These are phyloP conservation scores for Sphenopsis melanotis DNA, from an alignment of 2,797 vertebrate species.

Conservation along the genomic window DNA sequence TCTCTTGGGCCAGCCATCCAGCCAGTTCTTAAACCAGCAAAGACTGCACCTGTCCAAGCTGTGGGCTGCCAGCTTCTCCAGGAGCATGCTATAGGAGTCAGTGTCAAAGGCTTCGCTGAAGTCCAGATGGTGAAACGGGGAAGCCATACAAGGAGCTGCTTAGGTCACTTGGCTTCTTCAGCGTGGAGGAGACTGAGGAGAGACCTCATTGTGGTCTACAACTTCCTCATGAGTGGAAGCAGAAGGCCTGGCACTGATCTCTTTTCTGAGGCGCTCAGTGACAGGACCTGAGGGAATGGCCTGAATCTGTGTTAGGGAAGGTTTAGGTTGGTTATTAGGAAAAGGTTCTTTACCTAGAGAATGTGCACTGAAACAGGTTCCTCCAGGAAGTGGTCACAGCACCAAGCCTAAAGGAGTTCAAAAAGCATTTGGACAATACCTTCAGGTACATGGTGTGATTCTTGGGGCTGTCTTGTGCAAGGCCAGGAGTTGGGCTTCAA, in stretches of 20 bases:
- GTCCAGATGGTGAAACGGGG: background rate
- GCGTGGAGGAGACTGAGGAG: background rate
- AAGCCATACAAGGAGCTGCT: background rate
- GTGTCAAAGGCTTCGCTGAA: background rate
- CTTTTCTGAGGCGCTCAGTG: background rate
- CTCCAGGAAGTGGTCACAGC: background rate
- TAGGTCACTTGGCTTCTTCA: background rate
- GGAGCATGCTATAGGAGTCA: accelerated
- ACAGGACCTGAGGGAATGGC: background rate
- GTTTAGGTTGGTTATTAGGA: background rate
- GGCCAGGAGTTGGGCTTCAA: background rate
- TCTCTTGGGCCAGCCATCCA: background rate
- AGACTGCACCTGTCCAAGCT: background rate
- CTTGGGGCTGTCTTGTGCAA: background rate
- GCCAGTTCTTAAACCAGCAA: background rate
- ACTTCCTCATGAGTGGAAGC: background rate
- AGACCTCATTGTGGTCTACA: background rate
- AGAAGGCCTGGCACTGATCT: background rate
- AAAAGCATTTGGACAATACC: background rate
- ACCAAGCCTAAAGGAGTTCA: background rate
- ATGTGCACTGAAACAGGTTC: background rate
- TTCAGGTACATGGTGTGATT: background rate
- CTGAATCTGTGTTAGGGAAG: background rate
- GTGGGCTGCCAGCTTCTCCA: background rate
- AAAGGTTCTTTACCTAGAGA: background rate